Conservation (phyloP, 2,113 vertebrate genomes). For the Megatriorchis doriae region DNA sequence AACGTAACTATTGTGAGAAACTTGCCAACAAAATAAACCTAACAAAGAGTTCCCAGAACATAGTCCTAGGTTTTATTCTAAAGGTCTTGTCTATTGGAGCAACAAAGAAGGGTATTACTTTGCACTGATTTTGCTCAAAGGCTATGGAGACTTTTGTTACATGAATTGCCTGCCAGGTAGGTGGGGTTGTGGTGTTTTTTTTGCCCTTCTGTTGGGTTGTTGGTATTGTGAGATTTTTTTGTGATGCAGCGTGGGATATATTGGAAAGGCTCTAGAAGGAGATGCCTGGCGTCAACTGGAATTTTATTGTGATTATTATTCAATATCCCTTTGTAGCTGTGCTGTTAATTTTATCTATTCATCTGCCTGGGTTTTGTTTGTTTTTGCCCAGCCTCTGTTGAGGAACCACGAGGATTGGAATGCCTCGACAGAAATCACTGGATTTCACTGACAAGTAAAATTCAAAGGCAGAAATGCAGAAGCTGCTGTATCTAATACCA, state of each 20-base stretch:
- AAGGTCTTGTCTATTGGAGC: neutral
- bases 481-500: neutral
- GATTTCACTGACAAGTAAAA: neutral
- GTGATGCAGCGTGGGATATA: neutral
- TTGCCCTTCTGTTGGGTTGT: accelerated
- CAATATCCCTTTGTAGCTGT: neutral
- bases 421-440: neutral
- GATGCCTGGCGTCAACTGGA: neutral
- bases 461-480: neutral
- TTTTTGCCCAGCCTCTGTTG: neutral
- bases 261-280: neutral
- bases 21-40: neutral
- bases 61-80: neutral
- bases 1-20: neutral
- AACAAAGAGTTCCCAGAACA: neutral
- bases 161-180: neutral
- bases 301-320: neutral
- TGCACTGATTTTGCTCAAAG: neutral
- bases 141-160: neutral
- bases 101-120: neutral
- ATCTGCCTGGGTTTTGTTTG: neutral
- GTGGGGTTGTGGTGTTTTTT: neutral
- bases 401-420: neutral
- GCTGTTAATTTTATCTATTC: neutral
- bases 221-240: neutral